Conservation (phyloP, 2,888 invertebrate species). For the Apocheima hispidaria region DNA sequence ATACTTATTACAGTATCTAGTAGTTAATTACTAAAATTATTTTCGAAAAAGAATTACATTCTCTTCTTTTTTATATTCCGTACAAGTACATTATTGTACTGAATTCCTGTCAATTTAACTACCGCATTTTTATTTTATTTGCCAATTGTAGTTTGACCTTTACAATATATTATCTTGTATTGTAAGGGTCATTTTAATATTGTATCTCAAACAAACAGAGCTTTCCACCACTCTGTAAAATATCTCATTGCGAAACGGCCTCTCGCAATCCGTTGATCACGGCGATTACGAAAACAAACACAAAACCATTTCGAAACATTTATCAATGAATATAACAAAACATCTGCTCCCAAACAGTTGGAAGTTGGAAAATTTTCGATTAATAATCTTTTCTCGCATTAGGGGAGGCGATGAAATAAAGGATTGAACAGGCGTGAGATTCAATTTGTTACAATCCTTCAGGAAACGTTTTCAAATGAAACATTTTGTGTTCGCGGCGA, state of each 20-base stretch:
- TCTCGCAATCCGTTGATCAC: constrained; percentile 30
- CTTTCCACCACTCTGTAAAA: constrained; percentile 1
- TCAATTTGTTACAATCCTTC: constrained; percentile 80
- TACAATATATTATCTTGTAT: neutral
- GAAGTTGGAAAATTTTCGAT: constrained; percentile 74
- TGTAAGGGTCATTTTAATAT: no score
- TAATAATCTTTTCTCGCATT: constrained; percentile 79
- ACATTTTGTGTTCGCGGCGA: constrained; percentile 75
- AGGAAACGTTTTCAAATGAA: constrained; percentile 78
- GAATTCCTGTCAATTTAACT: no score
- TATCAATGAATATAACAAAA: constrained; percentile 58
- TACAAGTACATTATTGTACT: no score
- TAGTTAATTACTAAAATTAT: no score
- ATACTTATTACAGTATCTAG: no score
- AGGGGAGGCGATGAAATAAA: constrained; percentile 76
- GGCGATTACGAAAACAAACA: constrained; percentile 44
- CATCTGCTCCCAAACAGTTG: constrained; percentile 59
- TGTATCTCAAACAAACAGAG: constrained; percentile 12
- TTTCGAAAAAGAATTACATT: no score
- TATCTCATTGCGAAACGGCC: constrained; percentile 18
- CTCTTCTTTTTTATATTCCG: no score
- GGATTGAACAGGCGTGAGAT: constrained; percentile 79
- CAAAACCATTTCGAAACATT: constrained; percentile 47
- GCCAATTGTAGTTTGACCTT: no score
- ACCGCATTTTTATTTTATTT: no score